A percentile compares a stretch with the other conserved stretches of the same genome.
Conservation (phyloP, 2,113 vertebrate species). For the Dicaeum eximium region DNA sequence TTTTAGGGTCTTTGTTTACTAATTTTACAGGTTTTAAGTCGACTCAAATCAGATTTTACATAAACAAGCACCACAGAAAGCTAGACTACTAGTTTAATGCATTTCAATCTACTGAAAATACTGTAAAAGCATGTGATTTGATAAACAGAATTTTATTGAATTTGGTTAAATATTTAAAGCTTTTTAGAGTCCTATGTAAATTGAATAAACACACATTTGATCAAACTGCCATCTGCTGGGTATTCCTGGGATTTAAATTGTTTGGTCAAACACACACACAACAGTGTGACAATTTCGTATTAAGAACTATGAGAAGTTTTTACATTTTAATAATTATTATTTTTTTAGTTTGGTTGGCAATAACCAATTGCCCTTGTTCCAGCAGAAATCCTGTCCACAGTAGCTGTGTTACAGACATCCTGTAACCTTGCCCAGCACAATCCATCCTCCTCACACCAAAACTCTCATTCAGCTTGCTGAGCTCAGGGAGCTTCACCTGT, state of each 20-base stretch:
- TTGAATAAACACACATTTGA: constrained; percentile 54
- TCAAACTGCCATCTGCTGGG: constrained; percentile 78
- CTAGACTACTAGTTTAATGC: background rate
- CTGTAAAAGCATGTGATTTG: constrained; percentile 58
- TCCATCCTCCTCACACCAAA: background rate
- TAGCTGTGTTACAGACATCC: accelerated
- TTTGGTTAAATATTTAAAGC: constrained; percentile 68
- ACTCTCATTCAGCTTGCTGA: too few relatives aligned
- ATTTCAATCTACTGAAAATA: constrained; percentile 42
- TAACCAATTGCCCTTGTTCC: background rate
- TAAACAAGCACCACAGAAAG: background rate
- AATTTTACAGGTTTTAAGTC: background rate
- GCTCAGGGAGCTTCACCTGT: background rate
- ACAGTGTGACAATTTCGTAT: background rate
- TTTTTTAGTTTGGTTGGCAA: background rate
- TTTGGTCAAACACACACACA: background rate
- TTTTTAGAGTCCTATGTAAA: constrained; percentile 29
- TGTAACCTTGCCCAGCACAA: too few relatives aligned
- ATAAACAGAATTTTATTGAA: constrained; percentile 62
- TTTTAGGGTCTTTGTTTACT: background rate
- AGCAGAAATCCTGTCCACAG: background rate
- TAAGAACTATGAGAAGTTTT: background rate
- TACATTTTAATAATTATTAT: background rate
- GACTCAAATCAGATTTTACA: background rate
- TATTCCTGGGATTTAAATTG: background rate